A percentile compares a stretch with the other conserved stretches of the same genome.
phyloP scores from a whole-genome alignment of 2,888 invertebrate genomes.

The Ectemnius continuus region DNA sequence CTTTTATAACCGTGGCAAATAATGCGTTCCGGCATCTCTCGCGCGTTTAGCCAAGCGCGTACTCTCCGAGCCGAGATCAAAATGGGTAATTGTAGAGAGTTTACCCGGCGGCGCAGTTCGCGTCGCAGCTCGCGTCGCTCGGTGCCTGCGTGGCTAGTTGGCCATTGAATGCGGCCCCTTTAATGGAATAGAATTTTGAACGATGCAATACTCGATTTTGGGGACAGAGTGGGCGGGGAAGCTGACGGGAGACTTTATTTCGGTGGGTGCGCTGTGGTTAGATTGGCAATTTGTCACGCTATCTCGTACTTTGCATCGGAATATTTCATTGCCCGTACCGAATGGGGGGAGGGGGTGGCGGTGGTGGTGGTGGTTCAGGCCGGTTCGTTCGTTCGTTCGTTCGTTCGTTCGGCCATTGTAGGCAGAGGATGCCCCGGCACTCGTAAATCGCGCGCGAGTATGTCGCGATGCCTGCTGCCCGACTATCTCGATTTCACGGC shows the following conservation, averaged over 20 bases:
- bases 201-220: slow-evolving; percentile 2
- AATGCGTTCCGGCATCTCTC: not conserved
- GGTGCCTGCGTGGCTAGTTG: not conserved
- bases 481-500: slow-evolving; percentile 47
- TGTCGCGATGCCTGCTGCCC: not conserved
- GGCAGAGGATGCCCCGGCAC: slow-evolving; percentile 30
- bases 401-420: no score
- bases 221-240: not conserved
- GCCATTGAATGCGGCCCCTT: not conserved
- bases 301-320: slow-evolving; percentile 44
- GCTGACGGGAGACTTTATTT: slow-evolving; percentile 10
- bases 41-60: not conserved
- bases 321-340: slow-evolving; percentile 44
- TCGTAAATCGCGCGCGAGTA: slow-evolving; percentile 45
- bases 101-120: not conserved
- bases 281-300: slow-evolving; percentile 42
- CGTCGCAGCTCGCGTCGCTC: slow-evolving; percentile 26
- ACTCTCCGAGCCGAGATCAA: not conserved
- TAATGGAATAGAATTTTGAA: slow-evolving; percentile 5
- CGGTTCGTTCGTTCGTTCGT: no score
- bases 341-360: no score
- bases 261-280: slow-evolving; percentile 19
- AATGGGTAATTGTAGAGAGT: not conserved
- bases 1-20: not conserved
- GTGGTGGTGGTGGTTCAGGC: not conserved